Conservation (phyloP, 2,888 invertebrate genomes). For the Erynnis tages region DNA sequence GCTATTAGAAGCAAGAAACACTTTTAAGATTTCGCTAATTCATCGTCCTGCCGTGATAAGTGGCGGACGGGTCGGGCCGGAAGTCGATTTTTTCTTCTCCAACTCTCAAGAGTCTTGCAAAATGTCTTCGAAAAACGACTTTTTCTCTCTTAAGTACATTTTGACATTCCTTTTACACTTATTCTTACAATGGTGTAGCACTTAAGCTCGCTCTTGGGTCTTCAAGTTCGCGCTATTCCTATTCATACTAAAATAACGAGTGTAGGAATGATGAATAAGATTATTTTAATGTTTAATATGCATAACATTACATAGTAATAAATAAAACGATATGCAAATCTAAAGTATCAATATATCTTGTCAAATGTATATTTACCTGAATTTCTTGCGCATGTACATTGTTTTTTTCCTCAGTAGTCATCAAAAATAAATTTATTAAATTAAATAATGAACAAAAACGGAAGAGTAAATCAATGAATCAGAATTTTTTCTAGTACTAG, state of each 20-base stretch:
- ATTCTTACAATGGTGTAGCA: conserved; percentile 55
- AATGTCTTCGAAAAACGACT: conserved; percentile 73
- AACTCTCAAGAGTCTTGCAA: conserved; percentile 71
- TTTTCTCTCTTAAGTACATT: conserved; percentile 70
- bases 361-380: too few relatives aligned
- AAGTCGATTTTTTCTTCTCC: conserved; percentile 67
- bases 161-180: conserved; percentile 57
- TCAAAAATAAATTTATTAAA: too few relatives aligned
- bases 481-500: too few relatives aligned
- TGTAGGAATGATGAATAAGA: conserved; percentile 19
- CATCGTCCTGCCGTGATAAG: conserved; percentile 65
- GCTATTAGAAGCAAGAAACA: conserved; percentile 37
- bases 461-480: too few relatives aligned
- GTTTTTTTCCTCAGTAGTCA: too few relatives aligned
- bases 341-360: too few relatives aligned
- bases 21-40: conserved; percentile 55
- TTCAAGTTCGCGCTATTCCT: conserved; percentile 37
- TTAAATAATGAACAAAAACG: too few relatives aligned
- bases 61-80: conserved; percentile 61
- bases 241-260: conserved; percentile 36
- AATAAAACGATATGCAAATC: too few relatives aligned
- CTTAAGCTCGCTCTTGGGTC: conserved; percentile 46
- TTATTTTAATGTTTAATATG: conserved; percentile 12
- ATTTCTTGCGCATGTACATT: too few relatives aligned
- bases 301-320: too few relatives aligned